Evolutionary conservation across 2,113 vertebrate genomes (phyloP).

Genomic region (Ranitomeya variabilis): DNA sequence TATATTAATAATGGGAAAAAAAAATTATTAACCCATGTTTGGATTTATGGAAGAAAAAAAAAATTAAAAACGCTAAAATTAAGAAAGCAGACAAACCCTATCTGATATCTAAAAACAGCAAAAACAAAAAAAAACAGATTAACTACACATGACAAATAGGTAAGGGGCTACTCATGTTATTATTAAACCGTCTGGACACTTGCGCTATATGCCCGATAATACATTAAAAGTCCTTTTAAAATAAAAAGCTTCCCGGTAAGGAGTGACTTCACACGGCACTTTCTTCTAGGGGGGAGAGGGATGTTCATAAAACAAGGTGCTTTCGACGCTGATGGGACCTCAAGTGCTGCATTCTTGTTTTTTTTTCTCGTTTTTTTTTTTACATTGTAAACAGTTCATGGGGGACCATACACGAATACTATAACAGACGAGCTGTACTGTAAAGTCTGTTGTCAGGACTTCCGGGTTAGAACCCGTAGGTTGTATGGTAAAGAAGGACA

Average conservation of each 20-base stretch:
- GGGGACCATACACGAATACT: constrained; percentile 78
- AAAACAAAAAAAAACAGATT: constrained; percentile 36
- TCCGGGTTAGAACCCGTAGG: constrained; percentile 63
- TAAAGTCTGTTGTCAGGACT: constrained; percentile 76
- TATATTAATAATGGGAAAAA: constrained; percentile 31
- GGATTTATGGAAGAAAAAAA: constrained; percentile 46
- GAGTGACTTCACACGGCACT: constrained; percentile 78
- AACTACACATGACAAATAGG: constrained; percentile 68
- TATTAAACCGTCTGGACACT: constrained; percentile 81
- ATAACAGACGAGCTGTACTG: constrained; percentile 75
- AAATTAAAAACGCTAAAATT: constrained; percentile 61
- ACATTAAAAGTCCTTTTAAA: constrained; percentile 77
- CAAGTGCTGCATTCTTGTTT: constrained; percentile 77
- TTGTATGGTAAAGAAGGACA: neutral
- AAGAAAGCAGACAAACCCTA: constrained; percentile 67
- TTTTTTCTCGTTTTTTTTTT: constrained; percentile 69
- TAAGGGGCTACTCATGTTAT: constrained; percentile 74
- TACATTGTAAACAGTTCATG: constrained; percentile 79
- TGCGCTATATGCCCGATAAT: constrained; percentile 76
- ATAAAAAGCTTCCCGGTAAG: constrained; percentile 72
- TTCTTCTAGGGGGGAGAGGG: constrained; percentile 73
- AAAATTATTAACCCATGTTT: neutral
- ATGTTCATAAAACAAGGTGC: constrained; percentile 82
- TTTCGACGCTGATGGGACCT: constrained; percentile 79
- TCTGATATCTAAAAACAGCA: constrained; percentile 74